A percentile compares a stretch with the other conserved stretches of the same genome.
phyloP scores from a whole-genome alignment of 1,140 invertebrate species.

The Chionoecetes opilio region DNA sequence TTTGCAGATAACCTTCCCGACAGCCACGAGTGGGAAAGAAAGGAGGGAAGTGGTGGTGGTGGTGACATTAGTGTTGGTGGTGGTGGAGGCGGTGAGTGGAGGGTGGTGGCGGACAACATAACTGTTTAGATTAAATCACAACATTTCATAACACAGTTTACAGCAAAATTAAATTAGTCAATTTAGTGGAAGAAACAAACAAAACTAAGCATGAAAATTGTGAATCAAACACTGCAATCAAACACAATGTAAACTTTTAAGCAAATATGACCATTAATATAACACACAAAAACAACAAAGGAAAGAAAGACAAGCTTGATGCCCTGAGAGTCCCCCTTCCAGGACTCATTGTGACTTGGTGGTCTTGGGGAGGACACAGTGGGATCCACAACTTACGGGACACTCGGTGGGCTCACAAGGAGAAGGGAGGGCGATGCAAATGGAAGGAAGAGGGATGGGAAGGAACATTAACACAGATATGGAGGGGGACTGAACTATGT shows the following conservation, averaged over 20 bases:
- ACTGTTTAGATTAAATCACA: background rate
- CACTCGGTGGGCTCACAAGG: background rate
- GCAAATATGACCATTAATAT: background rate
- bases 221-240: background rate
- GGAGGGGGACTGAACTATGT: background rate
- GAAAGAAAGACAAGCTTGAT: background rate
- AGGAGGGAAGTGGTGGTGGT: background rate
- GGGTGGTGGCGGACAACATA: slow-evolving; percentile 1
- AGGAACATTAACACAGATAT: background rate
- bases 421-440: too few species aligned
- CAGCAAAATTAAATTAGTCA: background rate
- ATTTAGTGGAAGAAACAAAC: background rate
- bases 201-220: background rate
- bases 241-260: background rate
- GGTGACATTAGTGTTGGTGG: background rate
- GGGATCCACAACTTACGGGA: background rate
- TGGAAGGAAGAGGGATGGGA: background rate
- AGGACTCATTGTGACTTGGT: too few species aligned
- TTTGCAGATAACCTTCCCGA: background rate
- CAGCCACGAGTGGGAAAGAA: background rate
- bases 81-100: background rate
- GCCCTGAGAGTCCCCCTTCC: background rate
- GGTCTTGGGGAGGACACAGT: background rate
- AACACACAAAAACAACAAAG: background rate
- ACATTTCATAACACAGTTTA: slow-evolving; percentile 2